Evolutionary conservation across 1,140 invertebrate species (phyloP).

Genomic region (Arctopsyche grandis): DNA sequence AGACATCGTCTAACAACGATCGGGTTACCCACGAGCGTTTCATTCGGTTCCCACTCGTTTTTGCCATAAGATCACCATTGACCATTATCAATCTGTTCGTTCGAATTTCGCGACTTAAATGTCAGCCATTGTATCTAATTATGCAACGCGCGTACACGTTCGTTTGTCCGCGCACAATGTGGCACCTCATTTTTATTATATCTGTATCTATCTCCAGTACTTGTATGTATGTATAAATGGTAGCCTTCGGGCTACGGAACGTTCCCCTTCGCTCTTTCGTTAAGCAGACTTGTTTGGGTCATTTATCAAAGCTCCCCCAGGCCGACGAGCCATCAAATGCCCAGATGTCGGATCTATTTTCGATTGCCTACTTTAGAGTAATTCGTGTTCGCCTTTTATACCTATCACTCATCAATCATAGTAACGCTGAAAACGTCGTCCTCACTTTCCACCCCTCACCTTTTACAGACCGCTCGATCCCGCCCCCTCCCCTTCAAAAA

Average conservation of each 20-base stretch:
- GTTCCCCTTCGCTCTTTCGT: not conserved
- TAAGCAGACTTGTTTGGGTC: conserved; percentile 37
- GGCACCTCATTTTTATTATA: not conserved
- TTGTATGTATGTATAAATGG: too few relatives aligned
- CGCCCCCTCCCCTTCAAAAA: not conserved
- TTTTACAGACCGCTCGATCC: not conserved
- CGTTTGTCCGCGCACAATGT: too few relatives aligned
- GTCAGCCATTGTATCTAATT: conserved; percentile 5
- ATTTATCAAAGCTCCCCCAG: conserved; percentile 44
- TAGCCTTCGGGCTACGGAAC: conserved; percentile 18
- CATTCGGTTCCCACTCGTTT: conserved; percentile 11
- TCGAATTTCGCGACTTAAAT: conserved; percentile 18
- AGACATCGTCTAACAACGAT: too few relatives aligned
- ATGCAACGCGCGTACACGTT: not conserved
- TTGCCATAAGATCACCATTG: not conserved
- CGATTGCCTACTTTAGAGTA: conserved; percentile 45
- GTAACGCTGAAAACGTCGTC: conserved; percentile 35
- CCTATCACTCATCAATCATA: conserved; percentile 52
- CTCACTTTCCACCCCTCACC: not conserved
- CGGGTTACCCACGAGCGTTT: not conserved
- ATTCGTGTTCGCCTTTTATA: conserved; percentile 50
- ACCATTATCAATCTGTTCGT: not conserved
- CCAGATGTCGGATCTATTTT: conserved; percentile 33
- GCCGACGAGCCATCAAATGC: conserved; percentile 26
- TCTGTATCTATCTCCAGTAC: conserved; percentile 1